A percentile compares a stretch with the other conserved stretches of the same genome.
Evolutionary conservation across 2,888 invertebrate genomes (phyloP).

Genomic region (Tholera decimalis): DNA sequence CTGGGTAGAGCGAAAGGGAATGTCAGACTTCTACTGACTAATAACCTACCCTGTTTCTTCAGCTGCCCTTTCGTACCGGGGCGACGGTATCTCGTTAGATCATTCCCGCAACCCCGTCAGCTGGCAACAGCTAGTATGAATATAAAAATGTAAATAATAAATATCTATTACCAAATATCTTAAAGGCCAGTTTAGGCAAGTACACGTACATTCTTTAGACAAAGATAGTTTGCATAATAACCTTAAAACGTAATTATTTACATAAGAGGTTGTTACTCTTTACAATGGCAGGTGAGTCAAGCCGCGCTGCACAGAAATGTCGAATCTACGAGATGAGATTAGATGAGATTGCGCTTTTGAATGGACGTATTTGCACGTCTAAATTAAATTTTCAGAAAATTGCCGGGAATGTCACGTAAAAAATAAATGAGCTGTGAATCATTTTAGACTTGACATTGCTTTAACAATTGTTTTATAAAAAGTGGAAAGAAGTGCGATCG

Average conservation of each 20-base stretch:
- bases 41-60: too few relatives aligned
- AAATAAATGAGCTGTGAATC: neutral
- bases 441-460: neutral
- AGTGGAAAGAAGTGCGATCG: too few relatives aligned
- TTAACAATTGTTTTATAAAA: too few relatives aligned
- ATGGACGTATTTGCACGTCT: constrained; percentile 1
- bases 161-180: too few relatives aligned
- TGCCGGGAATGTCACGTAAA: neutral
- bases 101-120: too few relatives aligned
- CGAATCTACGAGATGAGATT: constrained; percentile 25
- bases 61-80: too few relatives aligned
- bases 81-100: too few relatives aligned
- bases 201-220: constrained; percentile 8
- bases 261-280: constrained; percentile 56
- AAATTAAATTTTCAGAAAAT: neutral
- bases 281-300: constrained; percentile 39
- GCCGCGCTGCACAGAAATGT: neutral
- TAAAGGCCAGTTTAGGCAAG: constrained; percentile 31
- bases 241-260: constrained; percentile 53
- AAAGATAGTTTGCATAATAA: constrained; percentile 50
- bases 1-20: too few relatives aligned
- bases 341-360: constrained; percentile 16
- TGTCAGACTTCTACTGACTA: too few relatives aligned
- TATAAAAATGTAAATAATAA: too few relatives aligned
- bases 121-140: too few relatives aligned